phyloP scores from a whole-genome alignment of 2,113 vertebrate genomes.

The Campylorhamphus procurvoides region DNA sequence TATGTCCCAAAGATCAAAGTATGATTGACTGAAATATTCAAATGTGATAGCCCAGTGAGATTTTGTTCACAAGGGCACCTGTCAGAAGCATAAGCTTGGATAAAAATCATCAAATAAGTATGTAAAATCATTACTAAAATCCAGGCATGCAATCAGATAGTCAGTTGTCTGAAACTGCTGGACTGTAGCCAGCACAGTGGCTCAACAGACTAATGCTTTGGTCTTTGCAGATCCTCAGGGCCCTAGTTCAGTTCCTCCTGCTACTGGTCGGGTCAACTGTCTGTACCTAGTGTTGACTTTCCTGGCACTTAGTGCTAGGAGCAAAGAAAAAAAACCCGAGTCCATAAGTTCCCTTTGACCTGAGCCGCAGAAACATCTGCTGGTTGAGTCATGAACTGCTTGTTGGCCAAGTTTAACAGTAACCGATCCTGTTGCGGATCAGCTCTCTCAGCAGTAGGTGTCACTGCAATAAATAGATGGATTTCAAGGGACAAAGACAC shows the following conservation, averaged over 20 bases:
- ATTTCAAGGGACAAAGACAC: constrained; percentile 61
- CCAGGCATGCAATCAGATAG: constrained; percentile 35
- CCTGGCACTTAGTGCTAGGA: constrained; percentile 49
- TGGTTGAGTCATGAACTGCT: constrained; percentile 54
- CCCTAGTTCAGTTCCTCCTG: constrained; percentile 35
- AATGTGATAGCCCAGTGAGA: constrained; percentile 35
- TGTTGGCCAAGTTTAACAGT: constrained; percentile 64
- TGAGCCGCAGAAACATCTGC: constrained; percentile 62
- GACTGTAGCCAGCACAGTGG: constrained; percentile 42
- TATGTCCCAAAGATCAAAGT: constrained; percentile 62
- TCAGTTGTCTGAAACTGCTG: constrained; percentile 49
- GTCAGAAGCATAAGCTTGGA: constrained; percentile 64
- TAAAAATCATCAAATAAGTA: constrained; percentile 62
- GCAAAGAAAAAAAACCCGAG: neutral
- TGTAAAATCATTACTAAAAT: constrained; percentile 50
- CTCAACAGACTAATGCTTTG: constrained; percentile 45
- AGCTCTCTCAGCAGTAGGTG: constrained; percentile 68
- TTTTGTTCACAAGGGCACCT: constrained; percentile 68
- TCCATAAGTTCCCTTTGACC: constrained; percentile 63
- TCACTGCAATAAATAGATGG: constrained; percentile 67
- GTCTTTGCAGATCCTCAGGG: constrained; percentile 35
- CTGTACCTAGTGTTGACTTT: constrained; percentile 53
- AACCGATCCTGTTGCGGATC: constrained; percentile 66
- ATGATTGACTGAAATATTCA: constrained; percentile 66
- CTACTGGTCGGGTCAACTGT: constrained; percentile 53